These are phyloP conservation scores for Sitta carolinensis DNA, from an alignment of 2,797 vertebrate genomes.

Conservation along the genomic window DNA sequence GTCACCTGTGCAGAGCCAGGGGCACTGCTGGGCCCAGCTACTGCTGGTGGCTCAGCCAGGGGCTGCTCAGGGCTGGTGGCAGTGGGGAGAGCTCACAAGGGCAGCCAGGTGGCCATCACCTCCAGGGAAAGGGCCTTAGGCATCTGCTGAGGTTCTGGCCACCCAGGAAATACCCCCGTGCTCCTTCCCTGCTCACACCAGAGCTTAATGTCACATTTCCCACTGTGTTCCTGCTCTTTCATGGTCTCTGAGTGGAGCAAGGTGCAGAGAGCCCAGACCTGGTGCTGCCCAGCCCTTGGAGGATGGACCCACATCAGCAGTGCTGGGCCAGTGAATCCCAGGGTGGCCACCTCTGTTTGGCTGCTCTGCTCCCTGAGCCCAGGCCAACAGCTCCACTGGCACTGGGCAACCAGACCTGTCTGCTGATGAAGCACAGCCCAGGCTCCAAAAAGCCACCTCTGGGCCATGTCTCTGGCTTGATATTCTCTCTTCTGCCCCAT, in stretches of 20 bases:
- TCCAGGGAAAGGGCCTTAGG: neutral
- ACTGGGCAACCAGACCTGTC: neutral
- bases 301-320: neutral
- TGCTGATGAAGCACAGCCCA: neutral
- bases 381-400: neutral
- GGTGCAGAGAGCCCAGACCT: neutral
- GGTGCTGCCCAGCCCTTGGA: neutral
- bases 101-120: neutral
- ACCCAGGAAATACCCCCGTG: fast-evolving
- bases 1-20: neutral
- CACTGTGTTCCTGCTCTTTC: neutral
- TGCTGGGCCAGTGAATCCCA: neutral
- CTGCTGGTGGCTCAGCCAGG: neutral
- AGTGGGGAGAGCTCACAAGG: neutral
- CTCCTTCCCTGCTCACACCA: neutral
- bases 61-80: neutral
- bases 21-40: neutral
- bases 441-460: neutral
- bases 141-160: neutral
- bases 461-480: neutral
- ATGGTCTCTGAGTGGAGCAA: neutral
- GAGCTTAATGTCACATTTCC: neutral
- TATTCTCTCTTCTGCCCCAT: neutral
- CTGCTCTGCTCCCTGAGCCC: neutral
- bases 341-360: neutral